Evolutionary conservation across 2,888 invertebrate species (phyloP).

Genomic region (Cartodere bifasciata): DNA sequence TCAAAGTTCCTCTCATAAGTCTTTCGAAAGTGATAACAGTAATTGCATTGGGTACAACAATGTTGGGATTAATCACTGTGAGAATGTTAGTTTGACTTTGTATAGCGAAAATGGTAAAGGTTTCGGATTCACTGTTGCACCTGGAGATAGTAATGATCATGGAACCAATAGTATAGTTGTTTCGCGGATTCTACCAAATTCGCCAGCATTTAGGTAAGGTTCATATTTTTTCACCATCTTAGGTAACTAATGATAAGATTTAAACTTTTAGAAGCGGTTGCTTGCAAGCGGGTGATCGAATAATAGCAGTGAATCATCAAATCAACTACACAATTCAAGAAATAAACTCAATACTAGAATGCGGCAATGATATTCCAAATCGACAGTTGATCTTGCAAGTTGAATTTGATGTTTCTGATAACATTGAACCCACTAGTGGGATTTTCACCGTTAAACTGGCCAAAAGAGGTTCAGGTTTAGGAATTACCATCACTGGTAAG

Average conservation of each 20-base stretch:
- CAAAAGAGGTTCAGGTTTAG: constrained; percentile 66
- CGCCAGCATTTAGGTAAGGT: constrained; percentile 45
- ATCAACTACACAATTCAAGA: constrained; percentile 50
- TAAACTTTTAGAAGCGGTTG: constrained; percentile 49
- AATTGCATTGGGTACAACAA: constrained; percentile 19
- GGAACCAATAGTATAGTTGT: constrained; percentile 35
- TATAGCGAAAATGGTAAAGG: constrained; percentile 26
- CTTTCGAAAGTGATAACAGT: constrained; percentile 27
- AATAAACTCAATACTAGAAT: constrained; percentile 37
- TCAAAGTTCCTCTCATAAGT: constrained; percentile 38
- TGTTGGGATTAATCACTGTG: constrained; percentile 39
- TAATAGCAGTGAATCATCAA: constrained; percentile 74
- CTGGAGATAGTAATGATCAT: constrained; percentile 34
- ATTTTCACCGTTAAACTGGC: constrained; percentile 83
- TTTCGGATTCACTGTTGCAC: constrained; percentile 40
- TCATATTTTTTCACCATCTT: background rate
- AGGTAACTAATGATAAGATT: background rate
- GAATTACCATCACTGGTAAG: constrained; percentile 77
- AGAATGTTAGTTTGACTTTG: constrained; percentile 41
- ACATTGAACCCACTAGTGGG: constrained; percentile 81
- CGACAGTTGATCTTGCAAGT: constrained; percentile 66
- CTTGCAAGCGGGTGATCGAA: constrained; percentile 67
- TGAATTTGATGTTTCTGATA: constrained; percentile 85
- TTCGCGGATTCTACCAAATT: constrained; percentile 39
- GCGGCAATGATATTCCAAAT: constrained; percentile 41